These are phyloP conservation scores for Puma concolor DNA, from an alignment of 2,113 vertebrate genomes.

Conservation along the genomic window DNA sequence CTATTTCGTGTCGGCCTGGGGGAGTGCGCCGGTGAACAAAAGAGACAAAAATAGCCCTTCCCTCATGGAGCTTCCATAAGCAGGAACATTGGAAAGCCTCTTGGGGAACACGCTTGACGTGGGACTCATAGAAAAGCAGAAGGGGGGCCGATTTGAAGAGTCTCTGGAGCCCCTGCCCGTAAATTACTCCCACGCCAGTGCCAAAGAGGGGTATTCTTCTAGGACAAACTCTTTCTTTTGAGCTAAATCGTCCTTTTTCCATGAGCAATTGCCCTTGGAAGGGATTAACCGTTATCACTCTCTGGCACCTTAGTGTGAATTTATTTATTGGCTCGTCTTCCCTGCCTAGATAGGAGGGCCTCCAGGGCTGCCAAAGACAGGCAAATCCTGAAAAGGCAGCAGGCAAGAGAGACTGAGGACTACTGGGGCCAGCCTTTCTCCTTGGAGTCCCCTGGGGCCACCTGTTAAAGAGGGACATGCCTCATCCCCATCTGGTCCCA, in stretches of 20 bases:
- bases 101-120: neutral
- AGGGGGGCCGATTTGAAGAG: neutral
- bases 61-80: slow-evolving; percentile 41
- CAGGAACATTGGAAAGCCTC: neutral
- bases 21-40: neutral
- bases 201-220: slow-evolving; percentile 40
- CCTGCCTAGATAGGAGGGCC: slow-evolving; percentile 58
- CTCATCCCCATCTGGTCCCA: neutral
- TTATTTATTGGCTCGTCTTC: slow-evolving; percentile 65
- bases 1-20: neutral
- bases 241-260: slow-evolving; percentile 31
- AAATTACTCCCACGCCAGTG: neutral
- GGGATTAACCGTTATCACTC: slow-evolving; percentile 73
- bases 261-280: slow-evolving; percentile 65
- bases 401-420: neutral
- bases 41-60: slow-evolving; percentile 25
- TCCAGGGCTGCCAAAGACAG: slow-evolving; percentile 22
- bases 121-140: neutral
- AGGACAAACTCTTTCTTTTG: slow-evolving; percentile 48
- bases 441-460: neutral
- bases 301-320: slow-evolving; percentile 63
- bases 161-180: neutral
- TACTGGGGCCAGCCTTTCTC: neutral
- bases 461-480: neutral
- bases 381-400: slow-evolving; percentile 35